Evolutionary conservation across 2,113 vertebrate species (phyloP).

Genomic region (Tiliqua scincoides): DNA sequence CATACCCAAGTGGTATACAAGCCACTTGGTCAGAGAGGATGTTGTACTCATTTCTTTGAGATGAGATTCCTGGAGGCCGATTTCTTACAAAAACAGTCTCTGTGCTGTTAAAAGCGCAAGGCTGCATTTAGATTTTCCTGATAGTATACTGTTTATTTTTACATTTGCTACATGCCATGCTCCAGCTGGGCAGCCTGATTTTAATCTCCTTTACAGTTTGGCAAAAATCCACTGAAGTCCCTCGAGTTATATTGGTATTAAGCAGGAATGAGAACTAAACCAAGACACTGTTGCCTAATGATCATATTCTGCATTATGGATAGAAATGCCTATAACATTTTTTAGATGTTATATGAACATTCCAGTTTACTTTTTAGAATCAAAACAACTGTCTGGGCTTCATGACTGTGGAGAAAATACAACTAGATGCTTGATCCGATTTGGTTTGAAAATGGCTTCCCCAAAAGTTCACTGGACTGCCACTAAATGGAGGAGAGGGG

Average conservation of each 20-base stretch:
- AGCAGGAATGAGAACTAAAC: background rate
- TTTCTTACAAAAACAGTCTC: slow-evolving; percentile 5
- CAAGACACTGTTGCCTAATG: background rate
- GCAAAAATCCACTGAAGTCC: background rate
- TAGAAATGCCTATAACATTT: background rate
- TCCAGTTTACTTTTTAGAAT: background rate
- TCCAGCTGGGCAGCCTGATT: background rate
- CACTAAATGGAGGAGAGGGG: background rate
- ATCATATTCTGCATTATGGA: background rate
- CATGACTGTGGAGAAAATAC: background rate
- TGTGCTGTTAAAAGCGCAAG: slow-evolving; percentile 2
- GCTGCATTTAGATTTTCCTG: slow-evolving; percentile 26
- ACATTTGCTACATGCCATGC: background rate
- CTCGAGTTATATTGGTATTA: slow-evolving; percentile 4
- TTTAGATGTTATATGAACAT: background rate
- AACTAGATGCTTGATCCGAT: background rate
- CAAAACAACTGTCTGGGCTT: background rate
- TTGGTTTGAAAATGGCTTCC: background rate
- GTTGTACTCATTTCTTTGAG: background rate
- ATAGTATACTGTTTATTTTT: slow-evolving; percentile 13
- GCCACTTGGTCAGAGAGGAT: background rate
- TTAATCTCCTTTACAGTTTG: slow-evolving; percentile 24
- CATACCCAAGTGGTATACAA: background rate
- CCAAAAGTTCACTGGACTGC: too few relatives aligned
- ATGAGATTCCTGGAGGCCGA: slow-evolving; percentile 10